phyloP scores from a whole-genome alignment of 2,797 vertebrate genomes.

The Eulemur albifrons region DNA sequence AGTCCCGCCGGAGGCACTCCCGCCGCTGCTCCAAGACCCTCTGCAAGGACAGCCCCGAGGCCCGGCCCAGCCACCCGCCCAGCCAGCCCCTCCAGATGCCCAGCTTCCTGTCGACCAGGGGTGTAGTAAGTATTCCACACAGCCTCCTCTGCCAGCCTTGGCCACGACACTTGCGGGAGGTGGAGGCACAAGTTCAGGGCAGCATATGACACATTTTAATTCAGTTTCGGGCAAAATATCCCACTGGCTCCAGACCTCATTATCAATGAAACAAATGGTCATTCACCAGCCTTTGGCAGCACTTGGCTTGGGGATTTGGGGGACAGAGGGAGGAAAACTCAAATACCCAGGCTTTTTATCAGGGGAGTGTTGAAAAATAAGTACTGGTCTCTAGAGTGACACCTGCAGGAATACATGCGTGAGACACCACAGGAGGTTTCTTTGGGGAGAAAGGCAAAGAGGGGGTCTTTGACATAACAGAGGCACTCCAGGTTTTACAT shows the following conservation, averaged over 20 bases:
- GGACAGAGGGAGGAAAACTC: not conserved
- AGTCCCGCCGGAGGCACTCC: slow-evolving; percentile 77
- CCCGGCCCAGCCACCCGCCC: slow-evolving; percentile 87
- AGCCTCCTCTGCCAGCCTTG: slow-evolving; percentile 66
- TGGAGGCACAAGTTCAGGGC: slow-evolving; percentile 58
- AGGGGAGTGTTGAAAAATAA: slow-evolving; percentile 46
- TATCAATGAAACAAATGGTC: not conserved
- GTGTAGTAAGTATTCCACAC: slow-evolving; percentile 91
- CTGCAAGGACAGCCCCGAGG: slow-evolving; percentile 83
- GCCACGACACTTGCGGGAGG: slow-evolving; percentile 56
- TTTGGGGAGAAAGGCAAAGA: not conserved
- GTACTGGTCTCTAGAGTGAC: slow-evolving; percentile 56
- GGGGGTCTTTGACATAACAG: not conserved
- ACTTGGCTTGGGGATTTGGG: not conserved
- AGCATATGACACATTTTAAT: not conserved
- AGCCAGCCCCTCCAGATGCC: slow-evolving; percentile 90
- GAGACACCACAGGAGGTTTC: not conserved
- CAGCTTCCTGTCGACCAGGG: slow-evolving; percentile 88
- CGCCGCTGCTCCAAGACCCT: slow-evolving; percentile 76
- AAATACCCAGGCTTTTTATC: slow-evolving; percentile 17
- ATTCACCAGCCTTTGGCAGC: not conserved
- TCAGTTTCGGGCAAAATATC: not conserved
- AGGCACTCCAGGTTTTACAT: not conserved
- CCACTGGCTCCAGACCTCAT: slow-evolving; percentile 36
- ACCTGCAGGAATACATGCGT: slow-evolving; percentile 51